Base-by-base conservation (phyloP, 2,888 invertebrate species). In the Linyphia triangularis region DNA sequence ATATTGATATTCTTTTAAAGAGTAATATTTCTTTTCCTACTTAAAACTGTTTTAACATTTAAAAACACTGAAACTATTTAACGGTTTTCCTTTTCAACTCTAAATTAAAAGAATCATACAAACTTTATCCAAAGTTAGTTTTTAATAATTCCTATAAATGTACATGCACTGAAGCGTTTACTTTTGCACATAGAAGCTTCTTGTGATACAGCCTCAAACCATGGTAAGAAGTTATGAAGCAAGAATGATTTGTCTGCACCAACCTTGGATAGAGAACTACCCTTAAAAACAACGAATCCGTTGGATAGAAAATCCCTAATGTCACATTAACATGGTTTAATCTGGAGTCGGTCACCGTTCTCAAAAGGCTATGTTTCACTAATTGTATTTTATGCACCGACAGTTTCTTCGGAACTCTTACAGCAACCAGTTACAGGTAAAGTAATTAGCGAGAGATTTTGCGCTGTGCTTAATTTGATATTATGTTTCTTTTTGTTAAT, bases 351-450 rank as follows among this genome's bases (percentile, higher is more conserved):
- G 0, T 13, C 51, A 51, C 51, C 51, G 72, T 22, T 40, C 16
- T n/a, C 10, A 26, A 22, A 3, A 40, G 40, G 16, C 40, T 40
- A 40, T 40, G 40, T 40, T 40, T n/a, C 70, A 33, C 57, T 59
- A 70, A 82, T 79, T 63, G 73, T 51, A 59, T 73, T 83, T 83
- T 43, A 83, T 65, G 83, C 83, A 19, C 43, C 73, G 83, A 73
- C 83, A 73, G 61, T 37, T 83, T 51, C 83, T 83, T 83, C 72
- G 4, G 37, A 77, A 33, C 40, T 24, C n/a, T 10, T 43, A n/a
- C 24, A 19, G 22, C 51, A 57, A 73, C 51, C 57, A 57, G 57
- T 73, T 73, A 57, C 73, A 30, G 51, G 28, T 73, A 57, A 57
- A 57, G 30, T 73, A 73, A 73, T 73, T 73, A 73, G 73, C 30